Percentiles rank a stretch among this genome's conserved stretches.
Conservation (phyloP, 1,140 invertebrate genomes). For the Megalonaias nervosa region DNA sequence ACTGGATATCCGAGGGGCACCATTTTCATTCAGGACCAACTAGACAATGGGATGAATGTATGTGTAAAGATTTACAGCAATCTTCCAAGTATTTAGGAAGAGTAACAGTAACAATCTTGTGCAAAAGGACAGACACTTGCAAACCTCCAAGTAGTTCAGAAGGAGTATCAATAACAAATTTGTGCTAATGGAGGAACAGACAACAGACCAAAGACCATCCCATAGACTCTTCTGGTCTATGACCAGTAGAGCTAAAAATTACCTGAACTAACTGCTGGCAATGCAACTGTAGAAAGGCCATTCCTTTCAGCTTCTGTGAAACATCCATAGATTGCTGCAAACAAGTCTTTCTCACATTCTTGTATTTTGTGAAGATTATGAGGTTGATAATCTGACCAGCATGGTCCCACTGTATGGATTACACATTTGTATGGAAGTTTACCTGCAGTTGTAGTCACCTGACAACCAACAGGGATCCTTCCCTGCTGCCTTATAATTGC, state of each 20-base stretch:
- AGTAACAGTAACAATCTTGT: too few relatives aligned
- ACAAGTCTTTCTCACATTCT: constrained; percentile 36
- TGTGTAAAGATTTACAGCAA: too few relatives aligned
- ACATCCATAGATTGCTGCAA: constrained; percentile 34
- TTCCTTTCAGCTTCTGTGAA: constrained; percentile 24
- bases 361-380: constrained; percentile 12
- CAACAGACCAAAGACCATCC: too few relatives aligned
- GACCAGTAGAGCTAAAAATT: constrained; percentile 5
- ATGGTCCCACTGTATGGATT: constrained; percentile 51
- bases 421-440: constrained; percentile 42
- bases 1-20: too few relatives aligned
- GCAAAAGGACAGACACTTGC: too few relatives aligned
- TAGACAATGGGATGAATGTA: too few relatives aligned
- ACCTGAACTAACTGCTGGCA: constrained; percentile 50
- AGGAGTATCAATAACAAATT: too few relatives aligned
- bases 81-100: too few relatives aligned
- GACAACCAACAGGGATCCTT: constrained; percentile 29
- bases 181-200: too few relatives aligned
- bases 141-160: too few relatives aligned
- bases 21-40: too few relatives aligned
- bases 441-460: constrained; percentile 39
- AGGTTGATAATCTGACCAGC: constrained; percentile 26
- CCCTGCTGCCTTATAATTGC: constrained; percentile 30
- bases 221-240: too few relatives aligned
- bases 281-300: constrained; percentile 32